Percentiles rank a stretch among this genome's conserved stretches.
phyloP scores from a whole-genome alignment of 2,797 vertebrate species.

The Hippoglossus hippoglossus region DNA sequence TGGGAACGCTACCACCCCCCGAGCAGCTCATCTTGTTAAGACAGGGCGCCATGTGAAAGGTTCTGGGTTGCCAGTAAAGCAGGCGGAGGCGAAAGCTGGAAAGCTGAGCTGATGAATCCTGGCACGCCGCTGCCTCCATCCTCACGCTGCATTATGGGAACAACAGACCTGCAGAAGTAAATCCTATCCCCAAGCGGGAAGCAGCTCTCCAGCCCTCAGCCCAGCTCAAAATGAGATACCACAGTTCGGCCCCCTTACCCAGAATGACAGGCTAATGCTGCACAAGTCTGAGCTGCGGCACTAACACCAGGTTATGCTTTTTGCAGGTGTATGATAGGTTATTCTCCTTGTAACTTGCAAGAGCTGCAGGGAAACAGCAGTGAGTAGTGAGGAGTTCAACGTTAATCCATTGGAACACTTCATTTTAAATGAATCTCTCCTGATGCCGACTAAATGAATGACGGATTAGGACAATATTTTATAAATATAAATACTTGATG shows the following conservation, averaged over 20 bases:
- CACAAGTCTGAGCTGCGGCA: constrained; percentile 39
- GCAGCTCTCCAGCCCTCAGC: constrained; percentile 55
- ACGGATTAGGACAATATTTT: not conserved
- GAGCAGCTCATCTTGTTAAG: constrained; percentile 51
- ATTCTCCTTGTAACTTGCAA: not conserved
- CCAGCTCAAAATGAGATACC: constrained; percentile 61
- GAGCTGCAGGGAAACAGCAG: not conserved
- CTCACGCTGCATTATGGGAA: constrained; percentile 72
- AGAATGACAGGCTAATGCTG: constrained; percentile 43
- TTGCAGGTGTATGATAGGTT: constrained; percentile 25
- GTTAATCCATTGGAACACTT: not conserved
- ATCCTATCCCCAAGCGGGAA: constrained; percentile 62
- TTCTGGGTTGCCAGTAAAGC: constrained; percentile 62
- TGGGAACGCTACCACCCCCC: constrained; percentile 48
- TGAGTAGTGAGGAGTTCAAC: not conserved
- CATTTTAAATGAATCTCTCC: not conserved
- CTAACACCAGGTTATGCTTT: constrained; percentile 30
- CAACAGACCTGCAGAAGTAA: constrained; percentile 62
- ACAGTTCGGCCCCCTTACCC: constrained; percentile 39
- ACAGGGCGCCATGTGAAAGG: constrained; percentile 34
- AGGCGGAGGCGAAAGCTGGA: constrained; percentile 48
- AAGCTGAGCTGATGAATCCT: constrained; percentile 46
- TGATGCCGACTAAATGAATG: not conserved
- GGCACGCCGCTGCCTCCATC: constrained; percentile 45
- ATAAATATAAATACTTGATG: too few relatives aligned